These are phyloP conservation scores for Acholoe squamosa DNA, from an alignment of 2,888 invertebrate genomes.

Conservation along the genomic window DNA sequence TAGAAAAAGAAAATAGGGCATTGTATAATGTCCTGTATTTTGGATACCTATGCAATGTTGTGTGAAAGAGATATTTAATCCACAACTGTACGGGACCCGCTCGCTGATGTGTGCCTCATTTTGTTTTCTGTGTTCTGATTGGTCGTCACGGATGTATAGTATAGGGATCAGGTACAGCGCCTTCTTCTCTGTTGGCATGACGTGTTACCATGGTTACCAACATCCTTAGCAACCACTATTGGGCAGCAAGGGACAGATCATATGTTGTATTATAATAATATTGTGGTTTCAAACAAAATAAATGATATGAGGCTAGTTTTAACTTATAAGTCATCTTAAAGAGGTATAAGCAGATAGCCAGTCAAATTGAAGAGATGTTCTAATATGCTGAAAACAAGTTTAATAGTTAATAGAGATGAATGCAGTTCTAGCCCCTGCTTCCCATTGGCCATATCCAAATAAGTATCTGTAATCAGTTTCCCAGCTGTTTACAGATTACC, in stretches of 20 bases:
- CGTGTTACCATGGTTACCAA: conserved; percentile 59
- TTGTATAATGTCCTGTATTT: no score
- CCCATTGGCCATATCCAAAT: neutral
- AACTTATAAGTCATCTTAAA: no score
- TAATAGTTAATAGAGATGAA: no score
- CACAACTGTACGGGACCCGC: neutral
- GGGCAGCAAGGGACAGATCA: conserved; percentile 49
- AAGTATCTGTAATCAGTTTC: no score
- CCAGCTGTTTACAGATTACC: conserved; percentile 11
- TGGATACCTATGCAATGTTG: no score
- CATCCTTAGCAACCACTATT: conserved; percentile 9
- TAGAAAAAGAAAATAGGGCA: no score
- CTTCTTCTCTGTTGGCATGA: conserved; percentile 59
- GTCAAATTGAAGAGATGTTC: no score
- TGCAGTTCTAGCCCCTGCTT: conserved; percentile 3
- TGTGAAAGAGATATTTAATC: no score
- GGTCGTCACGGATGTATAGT: conserved; percentile 60
- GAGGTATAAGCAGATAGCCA: no score
- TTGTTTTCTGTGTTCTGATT: conserved; percentile 59
- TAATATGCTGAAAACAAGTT: no score
- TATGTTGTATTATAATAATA: neutral
- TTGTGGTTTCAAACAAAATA: neutral
- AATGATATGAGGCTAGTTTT: no score
- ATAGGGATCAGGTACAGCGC: conserved; percentile 62
- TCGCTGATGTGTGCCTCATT: conserved; percentile 14